Evolutionary conservation across 2,113 vertebrate species (phyloP).

Genomic region (Heterotilapia buettikoferi): DNA sequence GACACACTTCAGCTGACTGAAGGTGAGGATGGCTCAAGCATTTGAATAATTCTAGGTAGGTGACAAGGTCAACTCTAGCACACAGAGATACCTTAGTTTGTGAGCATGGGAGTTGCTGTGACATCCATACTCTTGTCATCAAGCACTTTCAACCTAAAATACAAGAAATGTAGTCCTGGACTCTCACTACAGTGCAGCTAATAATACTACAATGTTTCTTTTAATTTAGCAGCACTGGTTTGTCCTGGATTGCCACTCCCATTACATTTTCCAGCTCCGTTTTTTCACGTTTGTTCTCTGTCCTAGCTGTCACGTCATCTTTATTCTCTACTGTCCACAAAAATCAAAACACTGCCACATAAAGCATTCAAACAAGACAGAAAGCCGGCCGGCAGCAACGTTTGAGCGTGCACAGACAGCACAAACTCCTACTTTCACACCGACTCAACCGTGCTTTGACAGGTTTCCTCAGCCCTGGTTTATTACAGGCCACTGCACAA

Average conservation of each 20-base stretch:
- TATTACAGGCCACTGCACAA: conserved; percentile 28
- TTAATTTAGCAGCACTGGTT: not conserved
- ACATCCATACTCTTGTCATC: not conserved
- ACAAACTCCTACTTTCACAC: not conserved
- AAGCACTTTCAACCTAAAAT: not conserved
- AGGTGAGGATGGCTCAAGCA: conserved; percentile 18
- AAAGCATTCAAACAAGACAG: not conserved
- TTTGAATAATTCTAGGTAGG: conserved; percentile 4
- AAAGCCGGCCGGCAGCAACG: not conserved
- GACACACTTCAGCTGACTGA: conserved; percentile 3
- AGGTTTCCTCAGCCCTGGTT: not conserved
- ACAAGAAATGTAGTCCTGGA: not conserved
- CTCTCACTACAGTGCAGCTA: not conserved
- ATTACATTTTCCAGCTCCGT: not conserved
- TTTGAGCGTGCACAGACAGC: not conserved
- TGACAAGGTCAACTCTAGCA: not conserved
- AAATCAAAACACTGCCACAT: not conserved
- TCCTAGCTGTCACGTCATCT: not conserved
- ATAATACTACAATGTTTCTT: not conserved
- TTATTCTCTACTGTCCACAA: not conserved
- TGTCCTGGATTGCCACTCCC: not conserved
- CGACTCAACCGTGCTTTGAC: not conserved
- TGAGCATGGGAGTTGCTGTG: not conserved
- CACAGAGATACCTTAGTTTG: not conserved
- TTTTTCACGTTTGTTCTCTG: not conserved